Percentiles rank a stretch among this genome's conserved stretches.
Evolutionary conservation across 2,888 invertebrate genomes (phyloP).

Genomic region (Dryococelus australis): DNA sequence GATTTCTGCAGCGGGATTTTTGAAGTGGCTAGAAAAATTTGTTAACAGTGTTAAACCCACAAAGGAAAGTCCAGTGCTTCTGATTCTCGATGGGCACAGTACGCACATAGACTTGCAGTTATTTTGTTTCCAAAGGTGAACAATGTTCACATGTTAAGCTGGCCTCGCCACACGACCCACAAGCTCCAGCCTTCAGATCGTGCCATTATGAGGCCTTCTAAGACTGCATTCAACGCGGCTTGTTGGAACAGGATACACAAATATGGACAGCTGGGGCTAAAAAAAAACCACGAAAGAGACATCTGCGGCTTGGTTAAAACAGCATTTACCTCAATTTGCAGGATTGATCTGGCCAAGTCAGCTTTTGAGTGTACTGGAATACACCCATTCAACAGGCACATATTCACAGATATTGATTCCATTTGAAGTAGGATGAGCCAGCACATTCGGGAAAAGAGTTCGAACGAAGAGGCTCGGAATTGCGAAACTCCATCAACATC

Average conservation of each 20-base stretch:
- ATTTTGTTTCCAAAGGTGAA: background rate
- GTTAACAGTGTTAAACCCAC: slow-evolving; percentile 4
- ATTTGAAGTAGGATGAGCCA: too few species aligned
- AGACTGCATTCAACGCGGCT: slow-evolving; percentile 27
- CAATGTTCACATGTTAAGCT: slow-evolving; percentile 17
- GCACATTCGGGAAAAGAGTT: too few species aligned
- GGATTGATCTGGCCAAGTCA: too few species aligned
- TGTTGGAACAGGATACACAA: slow-evolving; percentile 26
- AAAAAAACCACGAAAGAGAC: background rate
- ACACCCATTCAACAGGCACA: too few species aligned
- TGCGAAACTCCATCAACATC: too few species aligned
- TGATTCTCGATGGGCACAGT: slow-evolving; percentile 5
- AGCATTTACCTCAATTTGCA: too few species aligned
- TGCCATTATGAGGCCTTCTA: too few species aligned
- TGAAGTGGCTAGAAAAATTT: slow-evolving; percentile 28
- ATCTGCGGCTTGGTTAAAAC: slow-evolving; percentile 31
- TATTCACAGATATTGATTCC: too few species aligned
- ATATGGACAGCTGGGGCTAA: slow-evolving; percentile 30
- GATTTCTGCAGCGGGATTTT: slow-evolving; percentile 29
- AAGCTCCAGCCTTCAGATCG: background rate
- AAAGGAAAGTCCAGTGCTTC: too few species aligned
- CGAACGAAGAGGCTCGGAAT: too few species aligned
- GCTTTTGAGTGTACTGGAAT: too few species aligned
- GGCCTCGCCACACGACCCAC: background rate
- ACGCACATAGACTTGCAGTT: background rate